phyloP scores from a whole-genome alignment of 2,113 vertebrate genomes.

The Caranx melampygus region DNA sequence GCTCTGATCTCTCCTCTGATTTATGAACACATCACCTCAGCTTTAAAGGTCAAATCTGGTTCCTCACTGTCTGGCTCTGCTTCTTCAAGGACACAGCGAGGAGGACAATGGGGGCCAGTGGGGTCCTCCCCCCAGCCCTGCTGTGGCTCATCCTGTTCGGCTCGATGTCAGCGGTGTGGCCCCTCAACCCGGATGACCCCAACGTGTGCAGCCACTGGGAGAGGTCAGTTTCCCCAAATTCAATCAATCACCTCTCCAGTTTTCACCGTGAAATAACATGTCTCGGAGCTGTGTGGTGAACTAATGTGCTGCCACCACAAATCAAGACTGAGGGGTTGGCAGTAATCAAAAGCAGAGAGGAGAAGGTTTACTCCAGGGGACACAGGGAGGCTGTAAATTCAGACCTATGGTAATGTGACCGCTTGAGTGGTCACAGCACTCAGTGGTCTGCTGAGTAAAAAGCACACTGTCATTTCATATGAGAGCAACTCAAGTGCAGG shows the following conservation, averaged over 20 bases:
- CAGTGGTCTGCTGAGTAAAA: conserved; percentile 35
- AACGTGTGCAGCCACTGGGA: conserved; percentile 98
- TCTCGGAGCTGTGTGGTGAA: conserved; percentile 30
- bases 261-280: conserved; percentile 21
- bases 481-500: conserved; percentile 42
- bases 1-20: not conserved
- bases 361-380: conserved; percentile 53
- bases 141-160: conserved; percentile 73
- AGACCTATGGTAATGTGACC: conserved; percentile 41
- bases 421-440: conserved; percentile 56
- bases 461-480: conserved; percentile 42
- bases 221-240: conserved; percentile 82
- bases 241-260: not conserved
- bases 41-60: not conserved
- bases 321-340: conserved; percentile 57
- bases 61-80: conserved; percentile 11
- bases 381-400: conserved; percentile 59
- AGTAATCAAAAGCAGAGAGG: conserved; percentile 58
- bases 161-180: conserved; percentile 80
- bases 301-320: conserved; percentile 64
- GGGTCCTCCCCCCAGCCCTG: conserved; percentile 54
- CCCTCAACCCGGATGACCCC: conserved; percentile 93
- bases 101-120: conserved; percentile 77
- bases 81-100: conserved; percentile 55
- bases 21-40: not conserved